These are phyloP conservation scores for Phylloscopus trochilus DNA, from an alignment of 2,113 vertebrate species.

Conservation along the genomic window DNA sequence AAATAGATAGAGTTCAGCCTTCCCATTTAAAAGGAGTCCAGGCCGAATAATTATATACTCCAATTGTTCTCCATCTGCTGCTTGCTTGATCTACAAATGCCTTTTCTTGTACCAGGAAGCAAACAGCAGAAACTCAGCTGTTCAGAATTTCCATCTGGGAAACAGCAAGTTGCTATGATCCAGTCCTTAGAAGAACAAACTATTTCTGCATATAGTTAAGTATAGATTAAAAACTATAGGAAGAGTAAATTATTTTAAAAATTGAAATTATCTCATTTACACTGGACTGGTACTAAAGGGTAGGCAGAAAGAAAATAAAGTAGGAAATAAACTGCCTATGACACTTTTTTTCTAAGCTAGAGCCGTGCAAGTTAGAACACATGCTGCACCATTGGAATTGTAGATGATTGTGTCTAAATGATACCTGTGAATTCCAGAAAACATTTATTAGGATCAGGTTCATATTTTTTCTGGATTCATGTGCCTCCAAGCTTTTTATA, in stretches of 20 bases:
- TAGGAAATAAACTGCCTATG: neutral
- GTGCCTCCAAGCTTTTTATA: neutral
- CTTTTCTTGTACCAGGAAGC: constrained; percentile 58
- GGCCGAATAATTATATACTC: constrained; percentile 56
- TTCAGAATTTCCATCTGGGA: constrained; percentile 43
- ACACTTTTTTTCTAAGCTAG: neutral
- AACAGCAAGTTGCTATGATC: neutral
- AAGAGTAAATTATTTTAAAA: neutral
- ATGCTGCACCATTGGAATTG: neutral
- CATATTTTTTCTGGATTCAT: neutral
- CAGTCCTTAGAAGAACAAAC: neutral
- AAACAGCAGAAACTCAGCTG: constrained; percentile 57
- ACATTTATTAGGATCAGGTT: neutral
- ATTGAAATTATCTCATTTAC: neutral
- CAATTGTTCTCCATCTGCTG: constrained; percentile 62
- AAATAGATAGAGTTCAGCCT: constrained; percentile 33
- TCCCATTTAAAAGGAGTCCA: constrained; percentile 44
- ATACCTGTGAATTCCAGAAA: neutral
- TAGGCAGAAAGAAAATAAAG: neutral
- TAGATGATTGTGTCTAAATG: neutral
- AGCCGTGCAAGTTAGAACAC: neutral
- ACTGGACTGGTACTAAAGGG: neutral
- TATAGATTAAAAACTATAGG: neutral
- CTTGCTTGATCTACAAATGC: constrained; percentile 62
- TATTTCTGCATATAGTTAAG: neutral